Evolutionary conservation across 1,140 invertebrate species (phyloP).

Genomic region (Littorina saxatilis): DNA sequence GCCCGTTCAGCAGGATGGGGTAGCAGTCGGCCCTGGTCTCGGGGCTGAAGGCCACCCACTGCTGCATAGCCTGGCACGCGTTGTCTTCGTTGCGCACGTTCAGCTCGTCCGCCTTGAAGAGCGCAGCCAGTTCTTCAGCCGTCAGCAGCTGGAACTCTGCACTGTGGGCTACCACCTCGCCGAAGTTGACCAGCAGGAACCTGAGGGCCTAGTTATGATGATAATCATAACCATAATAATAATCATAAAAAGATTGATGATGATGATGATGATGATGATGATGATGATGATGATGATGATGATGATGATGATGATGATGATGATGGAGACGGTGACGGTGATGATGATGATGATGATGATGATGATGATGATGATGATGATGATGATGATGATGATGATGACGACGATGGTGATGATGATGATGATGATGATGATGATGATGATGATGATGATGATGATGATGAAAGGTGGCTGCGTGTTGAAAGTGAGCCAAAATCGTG

Average conservation of each 20-base stretch:
- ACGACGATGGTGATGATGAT: slow-evolving; percentile 10
- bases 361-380: slow-evolving; percentile 10
- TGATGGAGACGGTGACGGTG: too few species aligned
- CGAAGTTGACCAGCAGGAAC: slow-evolving; percentile 58
- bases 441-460: neutral
- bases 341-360: slow-evolving; percentile 47
- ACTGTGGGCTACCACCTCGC: slow-evolving; percentile 89
- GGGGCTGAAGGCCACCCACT: slow-evolving; percentile 95
- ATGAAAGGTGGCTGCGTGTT: too few species aligned
- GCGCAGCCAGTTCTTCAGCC: slow-evolving; percentile 92
- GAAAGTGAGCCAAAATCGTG: too few species aligned
- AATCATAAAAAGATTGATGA: too few species aligned
- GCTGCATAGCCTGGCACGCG: slow-evolving; percentile 92
- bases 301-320: too few species aligned
- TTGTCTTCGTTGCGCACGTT: slow-evolving; percentile 98
- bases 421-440: slow-evolving; percentile 4
- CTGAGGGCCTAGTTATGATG: too few species aligned
- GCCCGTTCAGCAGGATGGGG: slow-evolving; percentile 42
- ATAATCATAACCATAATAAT: slow-evolving; percentile 82
- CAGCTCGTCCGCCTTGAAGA: slow-evolving; percentile 97
- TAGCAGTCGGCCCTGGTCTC: slow-evolving; percentile 34
- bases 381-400: slow-evolving; percentile 10
- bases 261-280: too few species aligned
- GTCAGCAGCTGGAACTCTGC: slow-evolving; percentile 97
- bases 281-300: too few species aligned